Percentiles rank a stretch among this genome's conserved stretches.
phyloP scores from a whole-genome alignment of 2,797 vertebrate genomes.

The Sorex maritimensis region DNA sequence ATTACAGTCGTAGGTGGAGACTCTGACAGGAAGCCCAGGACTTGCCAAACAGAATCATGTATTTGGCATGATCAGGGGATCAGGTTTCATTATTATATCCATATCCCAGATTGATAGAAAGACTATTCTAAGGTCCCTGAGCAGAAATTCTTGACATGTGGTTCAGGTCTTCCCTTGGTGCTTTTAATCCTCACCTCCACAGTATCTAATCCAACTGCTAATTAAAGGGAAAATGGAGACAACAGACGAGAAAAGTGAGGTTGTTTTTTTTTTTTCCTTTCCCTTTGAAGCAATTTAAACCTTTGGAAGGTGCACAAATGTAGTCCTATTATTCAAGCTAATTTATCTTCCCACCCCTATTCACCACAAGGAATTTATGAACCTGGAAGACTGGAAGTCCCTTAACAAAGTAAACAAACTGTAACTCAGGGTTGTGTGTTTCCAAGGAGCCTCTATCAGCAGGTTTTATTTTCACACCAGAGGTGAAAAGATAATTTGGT shows the following conservation, averaged over 20 bases:
- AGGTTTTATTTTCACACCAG: conserved; percentile 85
- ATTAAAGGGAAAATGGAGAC: conserved; percentile 85
- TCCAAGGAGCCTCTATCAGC: conserved; percentile 86
- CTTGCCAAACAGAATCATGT: conserved; percentile 56
- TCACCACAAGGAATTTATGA: conserved; percentile 90
- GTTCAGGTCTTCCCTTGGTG: conserved; percentile 54
- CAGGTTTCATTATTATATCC: background rate
- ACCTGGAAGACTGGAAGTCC: conserved; percentile 89
- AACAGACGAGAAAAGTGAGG: conserved; percentile 79
- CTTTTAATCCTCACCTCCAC: conserved; percentile 77
- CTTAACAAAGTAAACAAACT: conserved; percentile 91
- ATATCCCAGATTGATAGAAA: conserved; percentile 1
- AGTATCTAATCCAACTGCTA: conserved; percentile 79
- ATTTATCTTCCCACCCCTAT: conserved; percentile 87
- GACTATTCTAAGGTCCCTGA: conserved; percentile 8
- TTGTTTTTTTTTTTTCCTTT: conserved; percentile 78
- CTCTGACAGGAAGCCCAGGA: background rate
- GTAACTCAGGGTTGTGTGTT: conserved; percentile 88
- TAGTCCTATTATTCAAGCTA: conserved; percentile 89
- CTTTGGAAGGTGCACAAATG: conserved; percentile 87
- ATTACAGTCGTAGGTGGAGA: background rate
- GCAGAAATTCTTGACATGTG: conserved; percentile 68
- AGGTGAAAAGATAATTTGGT: conserved; percentile 87
- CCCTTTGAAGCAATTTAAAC: conserved; percentile 86
- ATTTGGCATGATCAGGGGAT: background rate